Percentiles rank a stretch among this genome's conserved stretches.
Conservation (phyloP, 2,797 vertebrate species). For the Hozukius guyotensis region DNA sequence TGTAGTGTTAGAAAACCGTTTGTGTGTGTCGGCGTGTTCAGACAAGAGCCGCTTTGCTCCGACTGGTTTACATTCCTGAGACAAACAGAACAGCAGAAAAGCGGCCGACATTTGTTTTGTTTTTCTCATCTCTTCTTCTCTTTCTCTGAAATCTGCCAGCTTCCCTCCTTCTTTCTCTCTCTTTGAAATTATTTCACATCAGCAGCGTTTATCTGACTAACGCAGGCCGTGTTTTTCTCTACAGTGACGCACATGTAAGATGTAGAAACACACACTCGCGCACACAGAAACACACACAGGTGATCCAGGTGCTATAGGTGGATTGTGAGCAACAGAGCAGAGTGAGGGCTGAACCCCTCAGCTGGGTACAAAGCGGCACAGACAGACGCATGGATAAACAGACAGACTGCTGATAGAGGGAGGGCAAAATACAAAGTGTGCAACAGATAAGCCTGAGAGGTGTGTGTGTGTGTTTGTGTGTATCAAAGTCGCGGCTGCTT, state of each 20-base stretch:
- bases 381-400: constrained; percentile 4
- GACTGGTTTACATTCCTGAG: constrained; percentile 77
- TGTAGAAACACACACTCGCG: not conserved
- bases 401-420: constrained; percentile 26
- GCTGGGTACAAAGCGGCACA: constrained; percentile 28
- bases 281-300: not conserved
- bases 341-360: constrained; percentile 15
- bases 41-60: constrained; percentile 66
- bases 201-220: not conserved
- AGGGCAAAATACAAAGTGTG: constrained; percentile 58
- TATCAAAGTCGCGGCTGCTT: constrained; percentile 12
- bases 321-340: constrained; percentile 1
- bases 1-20: constrained; percentile 47
- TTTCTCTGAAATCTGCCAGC: constrained; percentile 10
- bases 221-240: not conserved
- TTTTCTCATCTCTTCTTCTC: not conserved
- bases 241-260: not conserved
- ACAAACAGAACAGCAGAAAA: constrained; percentile 65
- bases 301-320: constrained; percentile 25
- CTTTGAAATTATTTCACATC: constrained; percentile 5
- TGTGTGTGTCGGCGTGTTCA: constrained; percentile 63
- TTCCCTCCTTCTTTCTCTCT: not conserved
- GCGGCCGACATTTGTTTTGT: constrained; percentile 24
- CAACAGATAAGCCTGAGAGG: constrained; percentile 43
- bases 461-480: constrained; percentile 6